Base-by-base conservation (phyloP, 1,140 invertebrate genomes). In the Heliconius melpomene region DNA sequence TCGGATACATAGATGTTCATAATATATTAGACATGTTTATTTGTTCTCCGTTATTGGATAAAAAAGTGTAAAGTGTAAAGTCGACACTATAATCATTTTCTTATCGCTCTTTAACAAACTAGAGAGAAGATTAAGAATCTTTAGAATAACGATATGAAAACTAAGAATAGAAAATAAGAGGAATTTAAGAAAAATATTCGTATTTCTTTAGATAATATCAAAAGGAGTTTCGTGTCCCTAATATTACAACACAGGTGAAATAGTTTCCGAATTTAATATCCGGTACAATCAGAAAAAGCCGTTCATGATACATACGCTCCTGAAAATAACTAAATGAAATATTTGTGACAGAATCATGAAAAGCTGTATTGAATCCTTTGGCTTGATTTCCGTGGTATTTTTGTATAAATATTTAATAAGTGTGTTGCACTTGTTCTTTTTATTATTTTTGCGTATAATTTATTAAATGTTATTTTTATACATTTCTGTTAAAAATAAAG, bases 251-350 rank as follows among this genome's bases (percentile, higher is more conserved):
- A 73, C 40, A 71, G 32, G 71, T 78, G 23, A 73, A 78, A 78
- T 78, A 40, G 50, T 78, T 60, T 50, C 79, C 52, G 70, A 76
- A 74, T 70, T 66, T 38, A 80, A 83, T 78, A 78, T 78, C 71
- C 77, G 77, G 26, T 78, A 72, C 66, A 72, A 78, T 78, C 77
- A 78, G 32, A 73, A 54, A 46, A 78, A 72, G 29, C 70, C 72
- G 71, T 78, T 78, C 71, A 72, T 72, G 32, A 76, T 76, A 66
- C 57, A 76, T 76, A 46, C 57, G 32, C 57, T 66, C 11, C 52
- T 26, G 54, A 76, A 72, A 54, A 78, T 36, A 38, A 23, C 18
- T 50, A 32, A 72, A 77, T 72, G 50, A 52, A 29, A 72, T 72
- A 72, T 78, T 54, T 72, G 16, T 57, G 52, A 54, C 50, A 32